A percentile compares a stretch with the other conserved stretches of the same genome.
Evolutionary conservation across 1,140 invertebrate genomes (phyloP).

Genomic region (Zaprionus lachaisei): DNA sequence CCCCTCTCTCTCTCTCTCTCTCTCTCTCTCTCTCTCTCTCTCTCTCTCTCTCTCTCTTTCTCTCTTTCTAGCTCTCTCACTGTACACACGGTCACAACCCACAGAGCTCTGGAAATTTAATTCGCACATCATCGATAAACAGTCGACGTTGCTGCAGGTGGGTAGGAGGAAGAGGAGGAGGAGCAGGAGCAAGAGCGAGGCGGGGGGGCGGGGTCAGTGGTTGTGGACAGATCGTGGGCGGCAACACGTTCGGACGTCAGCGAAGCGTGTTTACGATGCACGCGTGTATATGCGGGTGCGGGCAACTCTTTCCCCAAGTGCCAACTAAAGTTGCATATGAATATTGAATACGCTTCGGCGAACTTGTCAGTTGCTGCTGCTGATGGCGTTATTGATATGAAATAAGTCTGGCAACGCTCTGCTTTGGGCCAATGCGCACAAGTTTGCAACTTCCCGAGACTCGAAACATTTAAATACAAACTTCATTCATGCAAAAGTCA

Average conservation of each 20-base stretch:
- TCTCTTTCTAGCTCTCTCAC: background rate
- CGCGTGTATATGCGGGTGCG: background rate
- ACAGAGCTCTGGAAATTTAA: slow-evolving; percentile 61
- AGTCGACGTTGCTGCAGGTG: slow-evolving; percentile 42
- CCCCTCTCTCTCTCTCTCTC: background rate
- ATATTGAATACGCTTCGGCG: slow-evolving; percentile 28
- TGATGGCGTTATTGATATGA: slow-evolving; percentile 7
- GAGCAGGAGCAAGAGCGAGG: no score
- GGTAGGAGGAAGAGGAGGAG: background rate
- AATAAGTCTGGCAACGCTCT: slow-evolving; percentile 17
- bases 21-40: slow-evolving; percentile 1
- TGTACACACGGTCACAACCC: background rate
- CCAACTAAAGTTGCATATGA: slow-evolving; percentile 37
- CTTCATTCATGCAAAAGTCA: background rate
- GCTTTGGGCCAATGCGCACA: background rate
- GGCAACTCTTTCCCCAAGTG: slow-evolving; percentile 15
- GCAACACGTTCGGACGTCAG: slow-evolving; percentile 5
- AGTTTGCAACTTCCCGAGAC: background rate
- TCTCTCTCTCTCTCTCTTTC: background rate
- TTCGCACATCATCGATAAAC: slow-evolving; percentile 79
- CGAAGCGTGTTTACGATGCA: slow-evolving; percentile 52
- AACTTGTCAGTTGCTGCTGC: slow-evolving; percentile 12
- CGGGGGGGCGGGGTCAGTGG: background rate
- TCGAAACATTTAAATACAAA: background rate
- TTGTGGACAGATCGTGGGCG: background rate